A percentile compares a stretch with the other conserved stretches of the same genome.
Evolutionary conservation across 2,113 vertebrate genomes (phyloP).

Genomic region (Barnardius zonarius): DNA sequence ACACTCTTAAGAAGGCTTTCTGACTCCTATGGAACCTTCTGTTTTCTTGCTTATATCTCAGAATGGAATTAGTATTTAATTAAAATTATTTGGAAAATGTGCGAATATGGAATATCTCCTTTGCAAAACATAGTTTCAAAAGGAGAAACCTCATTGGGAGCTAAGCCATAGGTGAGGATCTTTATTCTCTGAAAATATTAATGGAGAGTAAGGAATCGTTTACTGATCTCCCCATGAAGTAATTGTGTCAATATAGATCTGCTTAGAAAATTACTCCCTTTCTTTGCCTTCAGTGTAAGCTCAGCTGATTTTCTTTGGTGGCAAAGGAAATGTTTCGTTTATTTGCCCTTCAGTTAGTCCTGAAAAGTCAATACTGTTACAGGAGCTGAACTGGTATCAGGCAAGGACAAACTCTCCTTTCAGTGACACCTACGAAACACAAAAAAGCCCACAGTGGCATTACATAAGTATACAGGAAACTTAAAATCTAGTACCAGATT

Average conservation of each 20-base stretch:
- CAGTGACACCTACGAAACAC: neutral
- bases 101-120: neutral
- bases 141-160: neutral
- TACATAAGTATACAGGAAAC: neutral
- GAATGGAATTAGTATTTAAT: neutral
- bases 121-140: neutral
- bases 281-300: neutral
- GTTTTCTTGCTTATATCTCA: neutral
- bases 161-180: neutral
- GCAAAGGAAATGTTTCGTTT: neutral
- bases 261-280: neutral
- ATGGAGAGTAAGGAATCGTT: neutral
- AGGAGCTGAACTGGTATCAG: neutral
- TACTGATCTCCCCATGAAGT: neutral
- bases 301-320: neutral
- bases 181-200: neutral
- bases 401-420: neutral
- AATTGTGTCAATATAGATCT: neutral
- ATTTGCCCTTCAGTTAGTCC: conserved; percentile 7
- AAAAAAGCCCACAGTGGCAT: neutral
- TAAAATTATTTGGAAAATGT: neutral
- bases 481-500: neutral
- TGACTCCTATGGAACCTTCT: fast-evolving
- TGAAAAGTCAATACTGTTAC: conserved; percentile 6
- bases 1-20: neutral